Evolutionary conservation across 1,140 invertebrate species (phyloP).

Genomic region (Pseudoatta argentina): DNA sequence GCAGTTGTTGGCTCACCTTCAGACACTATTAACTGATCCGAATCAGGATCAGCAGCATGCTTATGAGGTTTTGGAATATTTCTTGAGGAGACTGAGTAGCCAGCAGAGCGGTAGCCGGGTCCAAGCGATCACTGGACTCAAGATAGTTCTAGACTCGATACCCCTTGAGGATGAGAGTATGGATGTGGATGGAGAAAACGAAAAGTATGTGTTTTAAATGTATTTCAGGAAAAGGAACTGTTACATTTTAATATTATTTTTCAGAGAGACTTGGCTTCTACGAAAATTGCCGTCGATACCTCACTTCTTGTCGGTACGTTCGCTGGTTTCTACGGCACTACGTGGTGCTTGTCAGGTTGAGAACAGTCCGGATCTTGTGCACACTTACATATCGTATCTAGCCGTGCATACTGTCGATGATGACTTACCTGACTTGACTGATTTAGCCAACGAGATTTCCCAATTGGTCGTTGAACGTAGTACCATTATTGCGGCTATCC

Average conservation of each 20-base stretch:
- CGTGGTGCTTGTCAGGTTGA: slow-evolving; percentile 96
- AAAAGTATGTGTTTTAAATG: slow-evolving; percentile 79
- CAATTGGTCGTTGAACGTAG: slow-evolving; percentile 97
- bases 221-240: background rate
- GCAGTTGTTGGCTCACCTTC: slow-evolving; percentile 93
- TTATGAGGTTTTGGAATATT: slow-evolving; percentile 96
- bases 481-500: slow-evolving; percentile 93
- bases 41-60: slow-evolving; percentile 88
- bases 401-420: slow-evolving; percentile 91
- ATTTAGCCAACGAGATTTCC: slow-evolving; percentile 93
- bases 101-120: slow-evolving; percentile 91
- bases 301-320: slow-evolving; percentile 90
- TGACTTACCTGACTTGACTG: slow-evolving; percentile 88
- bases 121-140: slow-evolving; percentile 91
- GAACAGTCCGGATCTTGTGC: slow-evolving; percentile 94
- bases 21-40: slow-evolving; percentile 89
- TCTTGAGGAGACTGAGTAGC: slow-evolving; percentile 94
- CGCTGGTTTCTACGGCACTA: slow-evolving; percentile 90
- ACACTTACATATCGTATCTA: slow-evolving; percentile 95
- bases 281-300: slow-evolving; percentile 91
- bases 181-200: slow-evolving; percentile 83
- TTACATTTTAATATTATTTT: background rate
- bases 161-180: slow-evolving; percentile 83
- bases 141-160: slow-evolving; percentile 87
- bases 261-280: slow-evolving; percentile 91